phyloP scores from a whole-genome alignment of 1,140 invertebrate genomes.

The Lordiphosa clarofinis region DNA sequence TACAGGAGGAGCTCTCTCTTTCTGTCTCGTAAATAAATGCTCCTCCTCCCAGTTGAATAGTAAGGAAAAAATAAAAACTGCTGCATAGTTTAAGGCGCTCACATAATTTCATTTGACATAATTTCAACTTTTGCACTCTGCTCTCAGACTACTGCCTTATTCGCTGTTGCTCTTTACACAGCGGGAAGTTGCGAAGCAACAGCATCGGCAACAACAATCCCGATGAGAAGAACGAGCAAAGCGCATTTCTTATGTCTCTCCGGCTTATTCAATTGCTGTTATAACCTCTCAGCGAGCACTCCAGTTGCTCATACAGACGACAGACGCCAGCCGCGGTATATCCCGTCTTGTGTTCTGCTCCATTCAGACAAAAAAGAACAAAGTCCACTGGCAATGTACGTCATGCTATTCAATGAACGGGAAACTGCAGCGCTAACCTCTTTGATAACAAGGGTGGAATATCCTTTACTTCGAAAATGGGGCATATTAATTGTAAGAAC shows the following conservation, averaged over 20 bases:
- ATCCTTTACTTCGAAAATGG: too few relatives aligned
- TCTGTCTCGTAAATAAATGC: neutral
- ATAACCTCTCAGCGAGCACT: slow-evolving; percentile 34
- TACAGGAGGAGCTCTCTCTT: neutral
- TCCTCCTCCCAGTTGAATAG: slow-evolving; percentile 1
- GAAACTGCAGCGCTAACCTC: too few relatives aligned
- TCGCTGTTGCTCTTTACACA: slow-evolving; percentile 7
- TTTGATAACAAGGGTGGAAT: too few relatives aligned
- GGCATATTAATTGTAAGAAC: too few relatives aligned
- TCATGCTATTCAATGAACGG: too few relatives aligned
- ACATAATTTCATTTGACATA: slow-evolving; percentile 36
- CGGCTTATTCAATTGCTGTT: slow-evolving; percentile 38
- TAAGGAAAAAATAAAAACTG: slow-evolving; percentile 2
- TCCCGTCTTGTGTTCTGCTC: too few relatives aligned
- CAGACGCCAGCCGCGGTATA: neutral
- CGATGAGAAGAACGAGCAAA: neutral
- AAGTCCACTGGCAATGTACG: too few relatives aligned
- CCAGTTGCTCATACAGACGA: slow-evolving; percentile 12
- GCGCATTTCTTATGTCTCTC: slow-evolving; percentile 21
- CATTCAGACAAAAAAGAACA: too few relatives aligned
- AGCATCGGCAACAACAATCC: slow-evolving; percentile 5
- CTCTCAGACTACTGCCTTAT: neutral
- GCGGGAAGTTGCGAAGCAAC: slow-evolving; percentile 13
- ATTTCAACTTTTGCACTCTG: slow-evolving; percentile 42
- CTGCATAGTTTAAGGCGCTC: slow-evolving; percentile 30